Base-by-base conservation (phyloP, 2,888 invertebrate species). In the Rhyacophila evoluta region DNA sequence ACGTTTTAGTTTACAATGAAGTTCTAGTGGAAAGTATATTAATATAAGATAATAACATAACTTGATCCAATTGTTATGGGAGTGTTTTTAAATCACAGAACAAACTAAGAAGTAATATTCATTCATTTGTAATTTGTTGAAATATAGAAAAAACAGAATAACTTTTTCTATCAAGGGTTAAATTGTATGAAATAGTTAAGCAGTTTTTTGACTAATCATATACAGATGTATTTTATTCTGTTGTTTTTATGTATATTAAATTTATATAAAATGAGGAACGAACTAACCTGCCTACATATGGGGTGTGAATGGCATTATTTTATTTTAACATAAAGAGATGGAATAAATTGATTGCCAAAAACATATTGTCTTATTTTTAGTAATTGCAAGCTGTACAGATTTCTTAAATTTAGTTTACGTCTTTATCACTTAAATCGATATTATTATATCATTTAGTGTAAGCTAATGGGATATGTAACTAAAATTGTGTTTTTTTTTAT, bases 181-280 rank as follows among this genome's bases (percentile, higher is more conserved):
- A n/a, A n/a, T n/a, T 55, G 10, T 19, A 55, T 19, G 55, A 55
- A 55, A 55, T 55, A 55, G 25, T 55, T 12, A 19, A 19, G 75
- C 70, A 11, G 75, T 70, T 39, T 12, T 67, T 74, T 41, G 36
- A 41, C 70, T 70, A 74, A 55, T 78, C 19, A 8, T 78, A 74
- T 78, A 78, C 78, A 74, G 72, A 78, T 74, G 74, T 78, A 74
- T 69, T 70, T 39, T 70, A 41, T 25, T 38, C 72, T 78, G 78
- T 78, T 70, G 15, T 29, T 28, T 69, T 33, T 69, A 55, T 55
- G 10, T 19, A 55, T 6, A 6, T 55, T 19, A 55, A 33, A 33
- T 4, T 33, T 2, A 33, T 6, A 19, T 55, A 55, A 55, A 55
- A 19, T 8, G 19, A 55, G 10, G 55, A 55, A 55, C 15, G 55